These are phyloP conservation scores for Monarcha castaneiventris DNA, from an alignment of 2,113 vertebrate species.

Conservation along the genomic window DNA sequence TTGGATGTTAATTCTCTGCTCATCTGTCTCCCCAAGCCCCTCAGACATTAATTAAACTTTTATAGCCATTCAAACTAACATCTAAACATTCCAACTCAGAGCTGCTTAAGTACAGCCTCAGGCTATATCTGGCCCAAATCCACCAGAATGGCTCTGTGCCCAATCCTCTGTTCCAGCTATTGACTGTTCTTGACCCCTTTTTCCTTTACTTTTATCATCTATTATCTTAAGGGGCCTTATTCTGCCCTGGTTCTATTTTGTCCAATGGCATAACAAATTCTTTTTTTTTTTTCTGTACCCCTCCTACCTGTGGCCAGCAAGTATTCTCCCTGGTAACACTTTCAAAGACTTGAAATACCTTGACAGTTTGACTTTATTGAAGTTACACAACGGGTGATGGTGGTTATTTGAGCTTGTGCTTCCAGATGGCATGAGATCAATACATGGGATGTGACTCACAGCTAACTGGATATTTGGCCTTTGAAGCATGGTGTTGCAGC, in stretches of 20 bases:
- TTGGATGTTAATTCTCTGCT: conserved; percentile 47
- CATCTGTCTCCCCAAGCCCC: conserved; percentile 23
- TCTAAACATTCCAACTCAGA: conserved; percentile 45
- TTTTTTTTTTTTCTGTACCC: not conserved
- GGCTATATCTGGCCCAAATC: conserved; percentile 57
- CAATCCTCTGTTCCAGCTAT: conserved; percentile 58
- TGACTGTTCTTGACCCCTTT: conserved; percentile 63
- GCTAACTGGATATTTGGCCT: conserved; percentile 15
- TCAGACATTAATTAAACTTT: conserved; percentile 63
- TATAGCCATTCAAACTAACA: conserved; percentile 39
- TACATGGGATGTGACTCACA: conserved; percentile 23
- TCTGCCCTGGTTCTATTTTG: not conserved
- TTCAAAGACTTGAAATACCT: not conserved
- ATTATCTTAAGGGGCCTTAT: conserved; percentile 30
- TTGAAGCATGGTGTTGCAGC: not conserved
- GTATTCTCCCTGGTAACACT: not conserved
- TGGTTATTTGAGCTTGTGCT: not conserved
- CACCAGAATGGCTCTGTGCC: conserved; percentile 33
- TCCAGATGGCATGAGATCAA: conserved; percentile 46
- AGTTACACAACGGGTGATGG: not conserved
- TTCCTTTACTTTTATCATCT: conserved; percentile 45
- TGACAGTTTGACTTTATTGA: not conserved
- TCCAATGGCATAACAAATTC: not conserved
- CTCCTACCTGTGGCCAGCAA: not conserved
- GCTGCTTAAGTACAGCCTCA: conserved; percentile 36